Evolutionary conservation across 2,113 vertebrate species (phyloP).

Genomic region (Rhinopomastus cyanomelas): DNA sequence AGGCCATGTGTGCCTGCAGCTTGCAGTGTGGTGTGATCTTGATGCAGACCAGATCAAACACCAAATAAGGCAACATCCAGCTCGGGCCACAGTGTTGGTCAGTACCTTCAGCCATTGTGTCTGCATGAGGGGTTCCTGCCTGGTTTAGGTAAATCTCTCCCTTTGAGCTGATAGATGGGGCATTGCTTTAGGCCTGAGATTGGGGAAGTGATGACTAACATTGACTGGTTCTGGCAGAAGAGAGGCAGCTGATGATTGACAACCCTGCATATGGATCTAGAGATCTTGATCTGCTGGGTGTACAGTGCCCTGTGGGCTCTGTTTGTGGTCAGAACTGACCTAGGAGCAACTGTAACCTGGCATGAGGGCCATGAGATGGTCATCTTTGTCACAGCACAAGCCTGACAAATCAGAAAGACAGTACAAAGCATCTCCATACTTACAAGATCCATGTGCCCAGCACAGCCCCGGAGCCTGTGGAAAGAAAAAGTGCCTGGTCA

Average conservation of each 20-base stretch:
- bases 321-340: neutral
- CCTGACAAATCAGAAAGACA: neutral
- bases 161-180: neutral
- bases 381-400: neutral
- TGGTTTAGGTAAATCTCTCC: neutral
- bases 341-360: neutral
- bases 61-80: too few relatives aligned
- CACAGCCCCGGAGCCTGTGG: neutral
- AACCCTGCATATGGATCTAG: neutral
- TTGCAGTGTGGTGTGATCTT: rapidly evolving
- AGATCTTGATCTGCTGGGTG: rapidly evolving
- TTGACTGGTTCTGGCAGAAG: neutral
- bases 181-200: neutral
- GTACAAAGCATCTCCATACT: constrained; percentile 11
- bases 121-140: neutral
- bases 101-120: neutral
- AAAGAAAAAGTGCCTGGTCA: constrained; percentile 18
- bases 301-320: neutral
- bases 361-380: neutral
- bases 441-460: constrained; percentile 44
- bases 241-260: neutral
- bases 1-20: neutral
- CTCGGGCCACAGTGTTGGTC: neutral
- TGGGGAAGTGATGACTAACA: neutral
- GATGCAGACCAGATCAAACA: neutral